Base-by-base conservation (phyloP, 1,140 invertebrate genomes). In the Aphelenchoides fujianensis region DNA sequence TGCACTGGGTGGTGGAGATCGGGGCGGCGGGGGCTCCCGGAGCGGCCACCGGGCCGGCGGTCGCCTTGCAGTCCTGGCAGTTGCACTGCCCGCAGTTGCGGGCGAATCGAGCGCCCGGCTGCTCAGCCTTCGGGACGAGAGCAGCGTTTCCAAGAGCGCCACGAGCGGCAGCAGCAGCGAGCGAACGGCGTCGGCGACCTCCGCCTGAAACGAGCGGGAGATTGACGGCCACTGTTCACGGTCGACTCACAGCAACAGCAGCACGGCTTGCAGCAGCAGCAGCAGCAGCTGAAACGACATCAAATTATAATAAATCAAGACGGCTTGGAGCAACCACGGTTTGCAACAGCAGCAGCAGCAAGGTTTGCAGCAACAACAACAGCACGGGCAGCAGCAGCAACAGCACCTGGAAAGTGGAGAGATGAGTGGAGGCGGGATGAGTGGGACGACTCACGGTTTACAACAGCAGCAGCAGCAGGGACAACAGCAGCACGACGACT, bases 311-410 rank as follows among this genome's bases (percentile, higher is more conserved):
- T n/a, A n/a, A n/a, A n/a, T n/a, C n/a, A n/a, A n/a, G n/a, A n/a
- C n/a, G n/a, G n/a, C n/a, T n/a, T 48, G 41, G 23, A 48, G 23
- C 41, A 16, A 16, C 12, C 57, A 61, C 16, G 16, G 41, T 53
- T 61, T 61, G 41, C 57, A 61, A 61, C 64, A 67, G 69, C 64
- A 67, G 31, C 64, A 67, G 28, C 64, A 67, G 66, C 64, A 67
- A 16, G 16, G 16, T 16, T 16, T n/a, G 41, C 16, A 48, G 41
- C 64, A 67, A 67, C 64, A 67, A 69, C 64, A 67, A 62, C 64
- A 67, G 66, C 64, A 67, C 57, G 16, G 16, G 41, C 16, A 61
- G 41, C 16, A 48, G 41, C n/a, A n/a, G n/a, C n/a, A n/a, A n/a
- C n/a, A n/a, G n/a, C n/a, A n/a, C n/a, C n/a, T n/a, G n/a, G n/a